Evolutionary conservation across 1,140 invertebrate genomes (phyloP).

Genomic region (Drosophila rhopaloa): DNA sequence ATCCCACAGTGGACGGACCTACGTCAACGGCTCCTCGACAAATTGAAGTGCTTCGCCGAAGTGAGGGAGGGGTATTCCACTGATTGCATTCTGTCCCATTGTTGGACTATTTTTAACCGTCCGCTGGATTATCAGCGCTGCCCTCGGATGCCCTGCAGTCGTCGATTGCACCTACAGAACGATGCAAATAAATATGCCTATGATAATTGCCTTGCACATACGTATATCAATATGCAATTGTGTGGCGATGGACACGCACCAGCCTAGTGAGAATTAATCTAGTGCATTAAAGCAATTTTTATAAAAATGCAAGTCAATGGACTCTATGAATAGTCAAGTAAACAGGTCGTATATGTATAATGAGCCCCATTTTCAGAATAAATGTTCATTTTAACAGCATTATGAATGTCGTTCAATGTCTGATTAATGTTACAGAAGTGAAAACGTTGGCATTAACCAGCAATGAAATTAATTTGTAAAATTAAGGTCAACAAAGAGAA

Average conservation of each 20-base stretch:
- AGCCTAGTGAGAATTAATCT: constrained; percentile 42
- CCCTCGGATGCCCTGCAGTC: constrained; percentile 55
- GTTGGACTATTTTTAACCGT: constrained; percentile 59
- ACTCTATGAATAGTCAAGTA: constrained; percentile 28
- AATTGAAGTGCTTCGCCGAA: constrained; percentile 43
- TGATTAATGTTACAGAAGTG: constrained; percentile 10
- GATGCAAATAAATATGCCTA: constrained; percentile 39
- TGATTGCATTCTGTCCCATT: constrained; percentile 42
- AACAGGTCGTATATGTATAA: constrained; percentile 29
- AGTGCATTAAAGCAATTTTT: constrained; percentile 36
- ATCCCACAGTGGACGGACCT: constrained; percentile 18
- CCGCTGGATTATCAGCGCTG: constrained; percentile 56
- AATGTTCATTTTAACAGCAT: constrained; percentile 21
- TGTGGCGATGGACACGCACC: constrained; percentile 32
- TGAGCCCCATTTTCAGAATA: constrained; percentile 16
- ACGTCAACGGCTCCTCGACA: constrained; percentile 67
- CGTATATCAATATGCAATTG: constrained; percentile 17
- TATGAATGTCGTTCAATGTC: constrained; percentile 21
- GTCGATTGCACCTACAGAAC: constrained; percentile 59
- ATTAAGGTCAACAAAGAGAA: constrained; percentile 12
- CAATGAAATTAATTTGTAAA: neutral
- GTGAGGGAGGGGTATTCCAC: constrained; percentile 14
- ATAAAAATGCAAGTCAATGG: constrained; percentile 45
- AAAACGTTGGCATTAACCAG: too few species aligned
- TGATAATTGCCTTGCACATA: constrained; percentile 19